Base-by-base conservation (phyloP, 1,140 invertebrate genomes). In the Heliconius nattereri region DNA sequence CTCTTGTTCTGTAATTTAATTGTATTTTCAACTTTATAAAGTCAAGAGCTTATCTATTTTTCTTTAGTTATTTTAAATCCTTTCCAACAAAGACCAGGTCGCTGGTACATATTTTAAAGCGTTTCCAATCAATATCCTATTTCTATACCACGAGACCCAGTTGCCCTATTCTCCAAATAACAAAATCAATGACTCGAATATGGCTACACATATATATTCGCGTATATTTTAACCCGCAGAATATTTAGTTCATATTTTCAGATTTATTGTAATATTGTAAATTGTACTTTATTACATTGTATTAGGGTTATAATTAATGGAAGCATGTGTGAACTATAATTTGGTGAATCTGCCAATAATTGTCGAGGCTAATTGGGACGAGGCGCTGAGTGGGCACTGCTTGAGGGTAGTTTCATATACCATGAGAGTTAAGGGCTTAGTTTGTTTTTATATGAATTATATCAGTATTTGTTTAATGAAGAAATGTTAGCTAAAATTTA, bases 311-410 rank as follows among this genome's bases (percentile, higher is more conserved):
- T 57, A 71, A 75, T 75, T 79, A n/a, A n/a, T 79, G 26, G 7
- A 11, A 23, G 2, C 37, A 40, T 11, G 6, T 35, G n/a, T 32
- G 35, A 35, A 52, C 60, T 32, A 78, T 72, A 78, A 79, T 75
- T 79, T 32, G 73, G 66, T 49, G 73, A 60, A 75, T 79, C 72
- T 79, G 78, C 60, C 78, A 77, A 80, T 80, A 80, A 80, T 80
- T 77, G 79, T 73, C 49, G 70, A 78, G 40, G 79, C 79, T 80
- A 80, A 80, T 80, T 80, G 79, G 79, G 70, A 80, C 57, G 79
- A 76, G 54, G 75, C 71, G 71, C 54, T 66, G 75, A 77, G 71
- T 80, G 79, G 79, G 40, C 54, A 77, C 40, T 26, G 66, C 23
- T 66, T 16, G 40, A 72, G 49, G 40, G 76, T 16, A 23, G 54